A percentile compares a stretch with the other conserved stretches of the same genome.
Conservation (phyloP, 2,113 vertebrate genomes). For the Varanus komodoensis region DNA sequence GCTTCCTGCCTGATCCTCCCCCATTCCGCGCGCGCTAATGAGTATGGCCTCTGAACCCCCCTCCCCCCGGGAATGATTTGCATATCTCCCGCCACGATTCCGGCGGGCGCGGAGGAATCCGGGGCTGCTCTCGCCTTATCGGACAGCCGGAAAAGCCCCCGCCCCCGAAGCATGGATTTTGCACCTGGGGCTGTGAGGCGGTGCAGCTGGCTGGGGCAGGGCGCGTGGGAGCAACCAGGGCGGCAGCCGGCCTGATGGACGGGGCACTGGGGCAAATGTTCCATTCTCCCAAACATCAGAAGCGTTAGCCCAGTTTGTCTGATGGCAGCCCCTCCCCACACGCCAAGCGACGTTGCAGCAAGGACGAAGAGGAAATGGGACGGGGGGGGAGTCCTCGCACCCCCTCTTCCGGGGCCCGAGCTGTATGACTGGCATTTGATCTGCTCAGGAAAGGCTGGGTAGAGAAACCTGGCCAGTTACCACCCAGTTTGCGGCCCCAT, state of each 20-base stretch:
- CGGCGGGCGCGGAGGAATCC: not conserved
- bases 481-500: not conserved
- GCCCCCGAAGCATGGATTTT: rapidly evolving
- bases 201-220: conserved; percentile 43
- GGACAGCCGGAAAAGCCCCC: not conserved
- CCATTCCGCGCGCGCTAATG: conserved; percentile 75
- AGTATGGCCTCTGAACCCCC: conserved; percentile 76
- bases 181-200: conserved; percentile 17
- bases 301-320: not conserved
- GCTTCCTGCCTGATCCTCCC: conserved; percentile 67
- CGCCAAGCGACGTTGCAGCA: no score
- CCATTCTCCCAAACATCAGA: not conserved
- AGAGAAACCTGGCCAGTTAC: no score
- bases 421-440: not conserved
- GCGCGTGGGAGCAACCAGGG: not conserved
- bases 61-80: conserved; percentile 37
- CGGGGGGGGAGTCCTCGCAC: not conserved
- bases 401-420: no score
- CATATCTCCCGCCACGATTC: conserved; percentile 50
- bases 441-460: not conserved
- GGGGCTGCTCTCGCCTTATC: conserved; percentile 37
- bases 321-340: no score
- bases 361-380: no score
- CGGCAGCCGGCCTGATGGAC: not conserved
- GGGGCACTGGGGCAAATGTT: not conserved